Conservation (phyloP, 2,888 invertebrate species). For the Hypsopygia costalis region DNA sequence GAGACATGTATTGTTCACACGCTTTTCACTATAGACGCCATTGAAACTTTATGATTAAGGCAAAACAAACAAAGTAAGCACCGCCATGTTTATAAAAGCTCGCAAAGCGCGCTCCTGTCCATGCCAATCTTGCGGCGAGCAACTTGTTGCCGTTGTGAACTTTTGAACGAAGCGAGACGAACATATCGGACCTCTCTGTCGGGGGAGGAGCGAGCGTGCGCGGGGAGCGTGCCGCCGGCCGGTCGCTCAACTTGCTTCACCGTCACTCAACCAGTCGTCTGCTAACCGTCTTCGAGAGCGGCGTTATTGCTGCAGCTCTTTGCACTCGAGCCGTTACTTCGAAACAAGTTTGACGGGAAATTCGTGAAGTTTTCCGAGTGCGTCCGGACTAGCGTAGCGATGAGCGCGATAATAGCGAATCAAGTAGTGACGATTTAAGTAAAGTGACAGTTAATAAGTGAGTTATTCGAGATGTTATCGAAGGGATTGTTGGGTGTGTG, state of each 20-base stretch:
- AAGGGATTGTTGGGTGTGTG: constrained; percentile 68
- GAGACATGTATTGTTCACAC: constrained; percentile 32
- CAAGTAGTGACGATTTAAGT: constrained; percentile 69
- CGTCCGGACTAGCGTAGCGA: constrained; percentile 65
- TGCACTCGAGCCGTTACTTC: constrained; percentile 64
- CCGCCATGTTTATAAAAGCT: constrained; percentile 79
- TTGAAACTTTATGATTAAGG: constrained; percentile 71
- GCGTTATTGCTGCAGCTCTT: constrained; percentile 37
- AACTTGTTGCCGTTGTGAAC: constrained; percentile 79
- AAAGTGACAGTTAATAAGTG: constrained; percentile 74
- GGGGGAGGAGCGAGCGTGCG: constrained; percentile 71
- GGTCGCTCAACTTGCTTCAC: constrained; percentile 68
- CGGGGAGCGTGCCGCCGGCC: constrained; percentile 65
- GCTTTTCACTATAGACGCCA: constrained; percentile 48
- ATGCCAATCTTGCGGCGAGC: constrained; percentile 77
- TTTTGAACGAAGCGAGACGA: constrained; percentile 57
- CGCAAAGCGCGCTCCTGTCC: constrained; percentile 77
- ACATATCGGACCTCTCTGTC: constrained; percentile 56
- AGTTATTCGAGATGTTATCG: constrained; percentile 67
- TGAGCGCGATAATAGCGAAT: constrained; percentile 63
- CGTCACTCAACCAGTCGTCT: constrained; percentile 63
- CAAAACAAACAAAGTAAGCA: constrained; percentile 76
- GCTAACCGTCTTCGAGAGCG: constrained; percentile 48
- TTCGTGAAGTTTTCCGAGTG: constrained; percentile 73
- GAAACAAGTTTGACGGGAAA: constrained; percentile 80